Base-by-base conservation (phyloP, 2,797 vertebrate genomes). In the Acanthiza pusilla region DNA sequence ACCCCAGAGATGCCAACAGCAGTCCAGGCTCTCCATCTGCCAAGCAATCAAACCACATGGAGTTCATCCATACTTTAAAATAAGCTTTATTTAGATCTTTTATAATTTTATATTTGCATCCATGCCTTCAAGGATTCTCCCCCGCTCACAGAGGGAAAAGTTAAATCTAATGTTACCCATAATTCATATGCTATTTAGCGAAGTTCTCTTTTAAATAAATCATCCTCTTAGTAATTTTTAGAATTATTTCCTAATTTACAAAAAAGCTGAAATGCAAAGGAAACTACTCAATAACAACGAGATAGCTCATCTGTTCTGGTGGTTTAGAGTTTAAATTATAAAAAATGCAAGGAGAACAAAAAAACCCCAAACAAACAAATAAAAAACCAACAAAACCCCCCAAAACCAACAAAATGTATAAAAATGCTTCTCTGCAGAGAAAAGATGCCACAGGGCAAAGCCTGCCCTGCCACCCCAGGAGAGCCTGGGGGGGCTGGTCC, bases 31-130 rank as follows among this genome's bases (percentile, higher is more conserved):
- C 81, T 82, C 77, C 34, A 2, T 34, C 47, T 13, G 60, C 25
- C 43, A 47, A 45, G 43, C 91, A 94, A 96, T 92, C 68, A 97
- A 97, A 94, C 76, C 89, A 97, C 91, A 12, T 93, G 89, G 89
- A 94, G 82, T 87, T 97, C 96, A 50, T 54, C 88, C 18, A 42
- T 99, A 99, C 99, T 99, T 99, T 99, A 99, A 99, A 99, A 99
- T 99, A 99, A 99, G 98, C 98, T 99, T 99, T 98, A 99, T 99
- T 99, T 99, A 98, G 98, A 98, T 98, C 98, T 98, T 98, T 97
- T 94, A 98, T 96, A 95, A 96, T 97, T 98, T 98, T 97, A 96
- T 98, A 98, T 98, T 98, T 98, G 98, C 98, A 99, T 99, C 98
- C 98, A 99, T 99, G 99, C 99, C 98, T 98, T 98, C 94, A 96